Evolutionary conservation across 1,140 invertebrate genomes (phyloP), one percentile per base, ranked within the genome.

Genomic region (Achroia grisella): DNA sequence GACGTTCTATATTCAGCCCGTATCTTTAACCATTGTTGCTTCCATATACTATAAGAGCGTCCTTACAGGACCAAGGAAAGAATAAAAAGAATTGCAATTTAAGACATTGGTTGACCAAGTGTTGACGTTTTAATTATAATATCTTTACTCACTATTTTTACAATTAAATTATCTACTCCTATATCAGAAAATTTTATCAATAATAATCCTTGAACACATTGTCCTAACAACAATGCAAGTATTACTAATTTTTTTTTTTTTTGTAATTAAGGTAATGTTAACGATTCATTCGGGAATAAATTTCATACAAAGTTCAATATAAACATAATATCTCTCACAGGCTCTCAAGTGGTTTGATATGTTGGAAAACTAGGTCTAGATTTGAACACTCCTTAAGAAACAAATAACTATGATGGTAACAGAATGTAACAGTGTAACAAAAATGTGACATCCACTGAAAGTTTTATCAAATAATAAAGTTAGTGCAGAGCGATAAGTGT

Each of bases 61-160:
- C 12, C 39, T 47, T 14, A 39, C 50, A 17, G 44, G 44, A 30
- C 50, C 46, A n/a, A 52, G 40, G 27, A 36, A 5, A 9, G 34
- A 17, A 27, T 45, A n/a, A 52, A 23, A 52, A 43, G 43, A 17
- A 52, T 36, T 23, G 27, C 6, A 2, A 52, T 12, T 2, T 12
- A 1, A 10, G 43, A 44, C 14, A 10, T 1, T 33, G 5, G 17
- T 30, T 28, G 15, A 4, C 42, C 31, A 34, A 39, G 49, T 8
- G 39, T 31, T 5, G 48, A 44, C 10, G 48, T 51, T 36, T 51
- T 51, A 17, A 51, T 40, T 11, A 51, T 3, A n/a, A n/a, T n/a
- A 29, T 51, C 36, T 27, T 9, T 10, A 30, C 44, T 40, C 9
- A 15, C 30, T 14, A 53, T 39, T 27, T 44, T 10, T 11, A 53